Evolutionary conservation across 2,797 vertebrate species (phyloP), one percentile per base, ranked within the genome.

Genomic region (Aeoliscus strigatus): DNA sequence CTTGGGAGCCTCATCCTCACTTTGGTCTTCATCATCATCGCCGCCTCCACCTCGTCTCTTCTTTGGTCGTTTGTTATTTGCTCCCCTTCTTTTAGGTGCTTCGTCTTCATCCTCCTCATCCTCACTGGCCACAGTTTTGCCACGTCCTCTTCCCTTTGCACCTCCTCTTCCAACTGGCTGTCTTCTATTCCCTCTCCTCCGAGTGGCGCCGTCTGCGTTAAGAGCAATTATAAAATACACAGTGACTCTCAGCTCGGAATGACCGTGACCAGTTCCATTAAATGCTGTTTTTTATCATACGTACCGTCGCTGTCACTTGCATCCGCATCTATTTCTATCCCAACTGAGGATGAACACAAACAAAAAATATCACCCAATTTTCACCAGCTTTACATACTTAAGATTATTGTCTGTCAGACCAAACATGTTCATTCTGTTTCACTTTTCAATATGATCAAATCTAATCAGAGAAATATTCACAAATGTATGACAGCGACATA

Each of bases 281-380:
- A 29, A 8, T 13, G 3, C 2, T 23, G 25, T 15, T n/a, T 35
- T 65, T 9, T n/a, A n/a, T n/a, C n/a, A n/a, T 12, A 73, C 85
- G 87, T 77, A 96, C 93, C 93, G 50, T 91, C 89, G 38, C 76
- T 89, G 27, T 89, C 89, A 49, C 81, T 91, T 16, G 75, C 10
- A 24, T 90, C 83, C 23, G 60, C 88, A 14, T 93, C 92, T 42
- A 94, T 81, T 27, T 94, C 90, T 33, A 95, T 89, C 52, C 84
- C 90, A 2, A 87, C 93, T 94, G 83, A 48, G 27, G 43, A 66
- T 39, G 15, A 58, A 39, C 23, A 64, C 27, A 67, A 12, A 67
- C n/a, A 8, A 39, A 14, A 35, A 12, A 32, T 9, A 51, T n/a
- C n/a, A n/a, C n/a, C n/a, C n/a, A n/a, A n/a, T n/a, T n/a, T n/a